Evolutionary conservation across 2,113 vertebrate species (phyloP), one percentile per base, ranked within the genome.

Genomic region (Epinephelus lanceolatus): DNA sequence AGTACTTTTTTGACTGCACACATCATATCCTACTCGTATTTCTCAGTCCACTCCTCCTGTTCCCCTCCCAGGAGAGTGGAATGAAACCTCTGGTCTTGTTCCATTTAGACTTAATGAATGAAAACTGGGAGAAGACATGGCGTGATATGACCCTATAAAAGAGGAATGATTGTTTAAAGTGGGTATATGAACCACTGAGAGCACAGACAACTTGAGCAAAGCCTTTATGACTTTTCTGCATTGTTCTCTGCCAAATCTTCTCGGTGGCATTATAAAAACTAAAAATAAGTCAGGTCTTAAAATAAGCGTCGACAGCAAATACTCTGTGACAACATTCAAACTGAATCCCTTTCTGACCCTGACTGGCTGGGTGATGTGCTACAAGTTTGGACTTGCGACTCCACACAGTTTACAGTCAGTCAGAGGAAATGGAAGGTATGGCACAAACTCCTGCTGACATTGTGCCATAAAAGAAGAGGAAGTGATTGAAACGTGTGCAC

Each of bases 401-500:
- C 19, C 37, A 42, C 49, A 51, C 45, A 76, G 67, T 84, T 88
- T 85, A 73, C 40, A 47, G 71, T 65, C 80, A 70, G 13, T 71
- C 76, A 72, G 57, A 53, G 52, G 27, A 74, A 85, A 84, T 65
- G 79, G 66, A 86, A 0, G n/a, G 10, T 18, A 62, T 27, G 76
- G 67, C 72, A 85, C 65, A 47, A 83, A 65, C n/a, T 27, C 56
- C 21, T 30, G 73, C 66, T 72, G 83, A 84, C n/a, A 60, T 14
- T 17, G 65, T 11, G 42, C 78, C 73, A 57, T 86, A 80, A 74
- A 89, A 92, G 78, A 60, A 52, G 56, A 75, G 25, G 40, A 76
- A 37, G 83, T 3, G 23, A 57, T 30, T 15, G 52, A 79, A 75
- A 82, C 14, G 15, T 11, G 21, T 13, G 51, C 5, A 3, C 49